These are phyloP conservation scores for Acleris literana DNA, from an alignment of 2,888 invertebrate genomes.

Conservation along the genomic window DNA sequence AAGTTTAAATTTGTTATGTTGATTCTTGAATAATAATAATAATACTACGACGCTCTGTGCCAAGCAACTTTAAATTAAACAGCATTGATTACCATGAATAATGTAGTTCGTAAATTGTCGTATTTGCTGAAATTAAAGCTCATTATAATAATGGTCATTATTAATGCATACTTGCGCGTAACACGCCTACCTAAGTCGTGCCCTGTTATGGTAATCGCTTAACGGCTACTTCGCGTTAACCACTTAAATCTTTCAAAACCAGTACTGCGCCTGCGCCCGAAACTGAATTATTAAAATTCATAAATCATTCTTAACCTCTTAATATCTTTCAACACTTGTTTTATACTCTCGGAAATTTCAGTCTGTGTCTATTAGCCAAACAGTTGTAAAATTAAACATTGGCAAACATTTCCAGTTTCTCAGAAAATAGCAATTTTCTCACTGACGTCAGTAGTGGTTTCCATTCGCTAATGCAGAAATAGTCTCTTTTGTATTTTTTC, in stretches of 20 bases:
- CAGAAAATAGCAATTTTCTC: conserved; percentile 60
- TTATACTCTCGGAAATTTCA: conserved; percentile 25
- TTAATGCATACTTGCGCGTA: conserved; percentile 1
- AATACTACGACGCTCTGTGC: neutral
- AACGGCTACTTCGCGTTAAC: conserved; percentile 9
- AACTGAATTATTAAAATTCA: conserved; percentile 2
- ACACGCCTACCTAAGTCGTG: conserved; percentile 20
- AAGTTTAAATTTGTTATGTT: too few species aligned
- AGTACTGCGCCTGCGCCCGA: conserved; percentile 20
- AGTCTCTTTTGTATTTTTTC: conserved; percentile 6
- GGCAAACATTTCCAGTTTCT: conserved; percentile 70
- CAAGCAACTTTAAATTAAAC: neutral
- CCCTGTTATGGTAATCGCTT: conserved; percentile 23
- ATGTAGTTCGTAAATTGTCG: neutral
- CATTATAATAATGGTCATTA: conserved; percentile 5
- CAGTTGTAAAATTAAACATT: conserved; percentile 66
- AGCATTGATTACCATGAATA: conserved; percentile 1
- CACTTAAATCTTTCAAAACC: conserved; percentile 23
- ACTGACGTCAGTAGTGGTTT: conserved; percentile 53
- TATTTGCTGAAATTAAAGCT: neutral
- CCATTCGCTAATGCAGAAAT: conserved; percentile 42
- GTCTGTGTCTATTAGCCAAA: conserved; percentile 54
- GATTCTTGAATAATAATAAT: neutral
- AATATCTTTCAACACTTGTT: conserved; percentile 4
- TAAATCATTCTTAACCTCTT: conserved; percentile 4